Conservation (phyloP, 1,140 invertebrate species). For the Panulirus ornatus region DNA sequence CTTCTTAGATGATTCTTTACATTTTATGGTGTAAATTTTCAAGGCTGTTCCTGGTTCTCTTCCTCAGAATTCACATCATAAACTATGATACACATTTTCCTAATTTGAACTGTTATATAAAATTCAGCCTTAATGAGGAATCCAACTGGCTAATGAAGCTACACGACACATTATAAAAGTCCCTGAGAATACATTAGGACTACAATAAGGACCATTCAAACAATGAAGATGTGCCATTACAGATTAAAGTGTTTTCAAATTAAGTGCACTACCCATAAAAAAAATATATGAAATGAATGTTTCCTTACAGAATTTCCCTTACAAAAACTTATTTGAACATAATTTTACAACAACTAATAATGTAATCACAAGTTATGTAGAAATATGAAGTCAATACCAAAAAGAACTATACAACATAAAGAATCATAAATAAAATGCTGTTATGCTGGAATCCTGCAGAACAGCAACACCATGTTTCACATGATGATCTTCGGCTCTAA, state of each 20-base stretch:
- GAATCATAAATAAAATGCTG: no score
- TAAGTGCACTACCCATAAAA: neutral
- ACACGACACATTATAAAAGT: neutral
- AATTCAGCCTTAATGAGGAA: neutral
- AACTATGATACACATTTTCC: no score
- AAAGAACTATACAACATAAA: neutral
- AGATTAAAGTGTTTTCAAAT: neutral
- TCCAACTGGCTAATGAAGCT: neutral
- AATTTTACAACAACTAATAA: neutral
- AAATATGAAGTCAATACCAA: neutral
- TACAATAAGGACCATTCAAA: neutral
- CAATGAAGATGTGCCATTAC: no score
- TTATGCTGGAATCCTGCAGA: no score
- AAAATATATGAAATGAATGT: neutral
- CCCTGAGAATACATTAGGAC: neutral
- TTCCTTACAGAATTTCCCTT: neutral
- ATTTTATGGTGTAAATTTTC: no score
- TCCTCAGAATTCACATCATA: no score
- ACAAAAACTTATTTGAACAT: no score
- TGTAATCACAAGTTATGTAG: neutral
- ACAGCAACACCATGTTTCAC: conserved; percentile 81
- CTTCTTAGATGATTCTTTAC: no score
- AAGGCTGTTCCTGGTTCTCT: no score
- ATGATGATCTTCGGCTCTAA: conserved; percentile 99
- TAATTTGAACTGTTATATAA: no score